A percentile compares a stretch with the other conserved stretches of the same genome.
Conservation (phyloP, 2,113 vertebrate genomes). For the Megaleporinus macrocephalus region DNA sequence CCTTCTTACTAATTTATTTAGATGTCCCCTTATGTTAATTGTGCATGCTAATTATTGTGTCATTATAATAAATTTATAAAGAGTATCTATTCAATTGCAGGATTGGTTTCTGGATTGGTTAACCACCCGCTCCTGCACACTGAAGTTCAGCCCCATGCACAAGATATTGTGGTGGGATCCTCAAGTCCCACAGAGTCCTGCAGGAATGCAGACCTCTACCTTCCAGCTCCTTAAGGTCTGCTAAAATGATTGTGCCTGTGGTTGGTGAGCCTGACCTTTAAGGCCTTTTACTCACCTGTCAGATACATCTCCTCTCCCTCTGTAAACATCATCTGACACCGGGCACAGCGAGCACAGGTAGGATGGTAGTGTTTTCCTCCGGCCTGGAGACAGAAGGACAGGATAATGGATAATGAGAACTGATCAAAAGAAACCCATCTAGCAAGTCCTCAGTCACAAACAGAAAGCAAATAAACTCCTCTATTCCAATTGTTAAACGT, state of each 20-base stretch:
- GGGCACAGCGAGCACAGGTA: constrained; percentile 92
- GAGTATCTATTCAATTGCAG: too few species aligned
- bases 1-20: too few species aligned
- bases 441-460: neutral
- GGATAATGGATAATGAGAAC: neutral
- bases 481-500: neutral
- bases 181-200: too few species aligned
- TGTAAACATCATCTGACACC: constrained; percentile 97
- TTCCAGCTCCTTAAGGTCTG: neutral
- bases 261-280: neutral
- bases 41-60: too few species aligned
- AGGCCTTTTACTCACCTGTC: constrained; percentile 82
- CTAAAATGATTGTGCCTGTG: neutral
- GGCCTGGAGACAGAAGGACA: constrained; percentile 75
- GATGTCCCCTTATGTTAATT: too few species aligned
- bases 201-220: too few species aligned
- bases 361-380: constrained; percentile 98
- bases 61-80: too few species aligned
- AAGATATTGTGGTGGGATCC: neutral
- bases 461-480: neutral
- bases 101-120: too few species aligned
- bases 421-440: neutral
- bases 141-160: too few species aligned
- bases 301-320: constrained; percentile 99
- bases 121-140: too few species aligned